phyloP scores from a whole-genome alignment of 2,797 vertebrate species.

The Prunella strophiata region DNA sequence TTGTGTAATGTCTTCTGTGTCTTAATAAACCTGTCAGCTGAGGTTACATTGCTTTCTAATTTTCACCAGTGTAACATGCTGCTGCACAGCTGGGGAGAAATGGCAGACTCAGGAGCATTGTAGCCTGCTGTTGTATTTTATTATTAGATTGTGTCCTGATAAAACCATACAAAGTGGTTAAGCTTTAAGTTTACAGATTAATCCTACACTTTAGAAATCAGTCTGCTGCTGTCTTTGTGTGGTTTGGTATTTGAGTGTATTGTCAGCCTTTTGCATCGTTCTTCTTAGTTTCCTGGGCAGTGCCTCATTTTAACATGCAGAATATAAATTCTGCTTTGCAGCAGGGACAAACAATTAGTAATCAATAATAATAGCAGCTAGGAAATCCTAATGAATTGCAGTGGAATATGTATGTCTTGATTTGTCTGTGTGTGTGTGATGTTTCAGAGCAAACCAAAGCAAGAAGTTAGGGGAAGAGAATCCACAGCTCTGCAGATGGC shows the following conservation, averaged over 20 bases:
- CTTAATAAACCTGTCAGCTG: conserved; percentile 79
- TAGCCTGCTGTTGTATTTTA: neutral
- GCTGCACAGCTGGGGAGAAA: conserved; percentile 48
- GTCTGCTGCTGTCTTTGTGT: neutral
- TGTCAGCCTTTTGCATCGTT: neutral
- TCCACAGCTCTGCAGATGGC: conserved; percentile 10
- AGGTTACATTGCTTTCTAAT: conserved; percentile 71
- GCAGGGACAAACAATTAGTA: neutral
- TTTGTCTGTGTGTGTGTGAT: neutral
- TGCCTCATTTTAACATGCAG: neutral
- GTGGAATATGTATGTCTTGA: neutral
- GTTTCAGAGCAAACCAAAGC: neutral
- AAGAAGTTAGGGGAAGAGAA: conserved; percentile 31
- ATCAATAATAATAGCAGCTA: neutral
- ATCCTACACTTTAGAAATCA: neutral
- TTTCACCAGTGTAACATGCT: conserved; percentile 52
- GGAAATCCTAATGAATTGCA: neutral
- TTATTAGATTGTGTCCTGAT: neutral
- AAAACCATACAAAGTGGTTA: neutral
- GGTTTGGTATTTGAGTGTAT: neutral
- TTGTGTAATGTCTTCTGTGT: conserved; percentile 71
- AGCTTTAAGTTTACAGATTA: neutral
- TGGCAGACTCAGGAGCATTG: neutral
- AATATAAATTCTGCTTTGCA: neutral
- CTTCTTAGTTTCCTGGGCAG: neutral